These are phyloP conservation scores for Nycticorax nycticorax DNA, from an alignment of 2,113 vertebrate genomes.

Conservation along the genomic window DNA sequence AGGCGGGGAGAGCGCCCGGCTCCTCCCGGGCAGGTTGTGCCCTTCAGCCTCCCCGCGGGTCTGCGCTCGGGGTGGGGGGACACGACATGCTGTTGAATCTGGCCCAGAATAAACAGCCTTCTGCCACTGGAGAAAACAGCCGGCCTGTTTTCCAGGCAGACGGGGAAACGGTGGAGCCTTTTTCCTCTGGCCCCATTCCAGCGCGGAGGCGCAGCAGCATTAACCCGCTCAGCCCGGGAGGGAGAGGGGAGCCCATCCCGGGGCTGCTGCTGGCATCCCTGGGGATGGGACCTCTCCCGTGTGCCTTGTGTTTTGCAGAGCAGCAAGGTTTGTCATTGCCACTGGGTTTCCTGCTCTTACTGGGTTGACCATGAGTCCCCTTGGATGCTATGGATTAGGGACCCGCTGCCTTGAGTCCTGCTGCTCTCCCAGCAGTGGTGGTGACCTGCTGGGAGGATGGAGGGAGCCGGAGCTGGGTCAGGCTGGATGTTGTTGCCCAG, in stretches of 20 bases:
- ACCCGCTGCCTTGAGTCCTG: fast-evolving
- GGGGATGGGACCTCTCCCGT: not conserved
- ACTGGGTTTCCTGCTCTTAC: fast-evolving
- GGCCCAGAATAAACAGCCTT: slow-evolving; percentile 59
- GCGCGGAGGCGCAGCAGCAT: not conserved
- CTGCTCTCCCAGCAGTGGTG: not conserved
- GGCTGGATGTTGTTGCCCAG: not conserved
- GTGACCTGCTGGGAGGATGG: not conserved
- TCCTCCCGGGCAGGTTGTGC: not conserved
- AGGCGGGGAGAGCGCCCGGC: not conserved
- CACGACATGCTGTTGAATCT: not conserved
- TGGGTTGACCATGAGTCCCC: fast-evolving
- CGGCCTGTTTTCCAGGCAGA: slow-evolving; percentile 30
- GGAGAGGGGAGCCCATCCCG: fast-evolving
- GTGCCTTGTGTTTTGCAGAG: not conserved
- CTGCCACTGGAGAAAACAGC: slow-evolving; percentile 29
- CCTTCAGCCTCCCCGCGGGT: not conserved
- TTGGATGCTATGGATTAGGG: not conserved
- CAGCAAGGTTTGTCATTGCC: not conserved
- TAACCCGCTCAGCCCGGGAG: not conserved
- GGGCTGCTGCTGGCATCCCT: not conserved
- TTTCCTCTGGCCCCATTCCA: slow-evolving; percentile 49
- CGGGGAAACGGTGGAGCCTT: slow-evolving; percentile 21
- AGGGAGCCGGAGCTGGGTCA: not conserved
- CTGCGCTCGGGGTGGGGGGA: not conserved